Evolutionary conservation across 1,140 invertebrate genomes (phyloP).

Genomic region (Psilanteris sp.): DNA sequence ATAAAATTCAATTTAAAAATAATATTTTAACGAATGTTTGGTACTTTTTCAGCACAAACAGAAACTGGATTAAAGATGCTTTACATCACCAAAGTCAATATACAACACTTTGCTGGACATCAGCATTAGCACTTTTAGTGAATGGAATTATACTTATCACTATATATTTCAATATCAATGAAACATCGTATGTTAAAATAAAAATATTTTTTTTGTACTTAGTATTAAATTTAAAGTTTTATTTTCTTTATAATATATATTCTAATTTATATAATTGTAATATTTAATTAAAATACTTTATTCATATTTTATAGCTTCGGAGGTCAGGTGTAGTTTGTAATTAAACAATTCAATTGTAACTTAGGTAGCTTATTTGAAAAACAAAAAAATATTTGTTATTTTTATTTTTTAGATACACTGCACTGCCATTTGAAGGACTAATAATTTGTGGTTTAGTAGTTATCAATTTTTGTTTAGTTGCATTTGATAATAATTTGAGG

Average conservation of each 20-base stretch:
- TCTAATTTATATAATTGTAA: no score
- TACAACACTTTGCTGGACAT: conserved; percentile 85
- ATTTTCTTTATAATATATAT: no score
- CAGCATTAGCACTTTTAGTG: conserved; percentile 80
- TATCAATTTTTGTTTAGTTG: conserved; percentile 82
- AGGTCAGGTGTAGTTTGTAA: no score
- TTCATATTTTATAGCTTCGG: no score
- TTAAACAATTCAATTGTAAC: no score
- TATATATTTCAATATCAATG: conserved; percentile 72
- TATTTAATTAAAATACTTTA: no score
- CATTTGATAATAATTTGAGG: conserved; percentile 84
- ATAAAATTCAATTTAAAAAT: no score
- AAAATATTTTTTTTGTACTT: no score
- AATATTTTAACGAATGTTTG: conserved; percentile 62
- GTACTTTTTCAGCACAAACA: conserved; percentile 74
- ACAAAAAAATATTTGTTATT: no score
- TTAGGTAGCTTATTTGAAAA: no score
- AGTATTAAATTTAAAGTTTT: no score
- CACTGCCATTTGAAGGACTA: conserved; percentile 59
- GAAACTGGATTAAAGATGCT: conserved; percentile 80
- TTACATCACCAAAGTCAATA: conserved; percentile 83
- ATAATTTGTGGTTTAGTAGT: conserved; percentile 63
- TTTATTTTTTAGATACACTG: conserved; percentile 62
- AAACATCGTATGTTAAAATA: conserved; percentile 72
- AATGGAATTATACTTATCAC: conserved; percentile 76